Evolutionary conservation across 2,888 invertebrate genomes (phyloP), one percentile per base, ranked within the genome.

Genomic region (Galeruca laticollis): DNA sequence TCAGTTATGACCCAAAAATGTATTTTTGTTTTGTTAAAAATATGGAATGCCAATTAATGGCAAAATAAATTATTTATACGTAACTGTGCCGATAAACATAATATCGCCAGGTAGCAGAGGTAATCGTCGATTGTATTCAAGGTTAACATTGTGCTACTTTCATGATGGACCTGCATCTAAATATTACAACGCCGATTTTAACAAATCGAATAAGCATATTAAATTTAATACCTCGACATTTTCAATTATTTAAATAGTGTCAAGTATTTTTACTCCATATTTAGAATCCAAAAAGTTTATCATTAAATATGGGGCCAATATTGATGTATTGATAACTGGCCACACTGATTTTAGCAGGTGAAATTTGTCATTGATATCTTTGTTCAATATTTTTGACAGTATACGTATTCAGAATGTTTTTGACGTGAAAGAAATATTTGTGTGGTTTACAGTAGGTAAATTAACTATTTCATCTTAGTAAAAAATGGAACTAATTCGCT

Each of bases 51-150:
- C 2, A 43, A 15, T 43, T 43, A 15, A 43, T 43, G 13, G 43
- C n/a, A 43, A 43, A 43, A 43, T 43, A 43, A 43, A 43, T 43
- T 43, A 15, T 43, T 43, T 43, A 15, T 43, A 43, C 43, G 43
- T 43, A 43, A 43, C 43, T n/a, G n/a, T 43, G 43, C 43, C 15
- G 43, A 43, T 43, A 43, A 43, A 43, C n/a, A 43, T 43, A 43
- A 43, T 43, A 5, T 43, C 15, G 43, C 15, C 43, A 43, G 13
- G 43, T 13, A 43, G n/a, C 43, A 43, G 6, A 3, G n/a, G 43
- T 43, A 43, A 43, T 43, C n/a, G 15, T 43, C n/a, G 43, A 0
- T 43, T 13, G 43, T n/a, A 43, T 15, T 43, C 43, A 43, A 40
- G 40, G 40, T 40, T 40, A 40, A 40, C 11, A 40, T 40, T 40